Conservation (phyloP, 1,140 invertebrate genomes). For the Caerostris darwini region DNA sequence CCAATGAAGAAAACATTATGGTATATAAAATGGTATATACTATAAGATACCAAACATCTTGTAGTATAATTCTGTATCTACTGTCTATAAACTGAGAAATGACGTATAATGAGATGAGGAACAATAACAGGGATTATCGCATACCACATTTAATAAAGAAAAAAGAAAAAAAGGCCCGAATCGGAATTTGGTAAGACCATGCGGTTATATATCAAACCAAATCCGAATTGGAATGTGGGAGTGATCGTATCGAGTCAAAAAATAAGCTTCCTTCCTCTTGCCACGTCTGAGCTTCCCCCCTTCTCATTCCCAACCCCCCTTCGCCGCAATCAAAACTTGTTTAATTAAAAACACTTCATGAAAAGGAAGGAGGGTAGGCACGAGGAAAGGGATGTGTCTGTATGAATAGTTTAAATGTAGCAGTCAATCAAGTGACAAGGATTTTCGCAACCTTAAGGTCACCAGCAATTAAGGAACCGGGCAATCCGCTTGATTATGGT, state of each 20-base stretch:
- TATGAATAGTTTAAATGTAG: conserved; percentile 50
- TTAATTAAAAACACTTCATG: conserved; percentile 29
- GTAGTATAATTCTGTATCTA: no score
- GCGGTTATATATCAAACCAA: conserved; percentile 20
- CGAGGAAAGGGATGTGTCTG: not conserved
- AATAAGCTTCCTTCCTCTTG: not conserved
- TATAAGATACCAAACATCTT: no score
- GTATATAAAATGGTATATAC: no score
- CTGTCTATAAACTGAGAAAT: no score
- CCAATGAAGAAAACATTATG: no score
- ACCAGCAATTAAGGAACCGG: conserved; percentile 51
- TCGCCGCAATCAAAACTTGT: conserved; percentile 51
- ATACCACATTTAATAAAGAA: not conserved
- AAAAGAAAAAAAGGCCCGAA: not conserved
- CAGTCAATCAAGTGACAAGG: conserved; percentile 68
- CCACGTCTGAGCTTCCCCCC: not conserved
- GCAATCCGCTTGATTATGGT: conserved; percentile 57
- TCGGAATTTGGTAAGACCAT: not conserved
- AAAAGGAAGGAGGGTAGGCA: not conserved
- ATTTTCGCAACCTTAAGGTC: conserved; percentile 62
- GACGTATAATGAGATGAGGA: not conserved
- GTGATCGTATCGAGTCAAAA: not conserved
- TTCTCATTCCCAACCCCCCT: not conserved
- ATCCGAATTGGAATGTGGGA: conserved; percentile 37
- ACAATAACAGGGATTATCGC: not conserved